Conservation (phyloP, 2,113 vertebrate genomes). For the Bubalus kerabau region DNA sequence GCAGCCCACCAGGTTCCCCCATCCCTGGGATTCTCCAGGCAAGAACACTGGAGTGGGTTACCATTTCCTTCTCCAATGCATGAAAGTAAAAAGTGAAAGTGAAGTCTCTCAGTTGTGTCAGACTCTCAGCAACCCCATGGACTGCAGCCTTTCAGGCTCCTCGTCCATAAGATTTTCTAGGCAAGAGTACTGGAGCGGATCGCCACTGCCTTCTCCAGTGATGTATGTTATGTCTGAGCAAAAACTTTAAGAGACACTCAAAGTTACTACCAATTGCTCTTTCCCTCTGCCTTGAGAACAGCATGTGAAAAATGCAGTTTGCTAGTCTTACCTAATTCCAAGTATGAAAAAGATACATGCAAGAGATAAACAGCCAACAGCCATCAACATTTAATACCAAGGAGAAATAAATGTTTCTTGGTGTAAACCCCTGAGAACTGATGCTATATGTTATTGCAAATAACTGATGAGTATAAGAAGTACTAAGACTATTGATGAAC, state of each 20-base stretch:
- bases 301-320: neutral
- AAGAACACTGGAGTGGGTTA: too few relatives aligned
- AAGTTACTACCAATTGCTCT: neutral
- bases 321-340: neutral
- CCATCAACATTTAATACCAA: neutral
- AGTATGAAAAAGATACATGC: neutral
- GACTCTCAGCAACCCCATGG: too few relatives aligned
- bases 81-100: too few relatives aligned
- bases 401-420: neutral
- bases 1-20: too few relatives aligned
- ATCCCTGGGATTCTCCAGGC: too few relatives aligned
- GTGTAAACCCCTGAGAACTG: neutral
- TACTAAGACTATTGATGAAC: neutral
- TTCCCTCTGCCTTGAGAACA: neutral
- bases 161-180: too few relatives aligned
- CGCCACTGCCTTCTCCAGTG: neutral
- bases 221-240: neutral
- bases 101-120: accelerated
- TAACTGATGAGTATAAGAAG: neutral
- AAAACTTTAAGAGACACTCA: neutral
- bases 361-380: neutral
- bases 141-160: too few relatives aligned
- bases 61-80: too few relatives aligned
- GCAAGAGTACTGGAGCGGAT: too few relatives aligned
- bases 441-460: neutral